A percentile compares a stretch with the other conserved stretches of the same genome.
phyloP scores from a whole-genome alignment of 2,888 invertebrate genomes.

The Leucophenga montana region DNA sequence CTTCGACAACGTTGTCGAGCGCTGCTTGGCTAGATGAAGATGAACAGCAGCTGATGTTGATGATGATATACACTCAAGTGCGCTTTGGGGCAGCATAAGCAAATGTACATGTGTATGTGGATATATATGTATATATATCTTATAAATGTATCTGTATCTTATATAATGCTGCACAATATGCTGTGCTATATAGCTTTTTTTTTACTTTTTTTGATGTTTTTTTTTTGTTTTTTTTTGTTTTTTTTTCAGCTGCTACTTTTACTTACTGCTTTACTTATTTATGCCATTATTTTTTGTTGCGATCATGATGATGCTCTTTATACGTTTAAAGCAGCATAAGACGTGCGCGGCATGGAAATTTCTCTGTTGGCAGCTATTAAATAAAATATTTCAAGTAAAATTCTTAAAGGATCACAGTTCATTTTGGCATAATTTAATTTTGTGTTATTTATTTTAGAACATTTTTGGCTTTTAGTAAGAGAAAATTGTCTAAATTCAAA shows the following conservation, averaged over 20 bases:
- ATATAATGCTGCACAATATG: conserved; percentile 56
- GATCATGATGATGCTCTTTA: conserved; percentile 42
- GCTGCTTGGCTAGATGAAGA: conserved; percentile 50
- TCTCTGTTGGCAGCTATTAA: conserved; percentile 37
- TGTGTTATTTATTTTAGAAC: too few species aligned
- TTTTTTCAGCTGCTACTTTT: conserved; percentile 38
- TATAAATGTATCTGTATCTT: conserved; percentile 19
- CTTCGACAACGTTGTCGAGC: conserved; percentile 20
- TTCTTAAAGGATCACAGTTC: conserved; percentile 1
- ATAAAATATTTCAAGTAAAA: not conserved
- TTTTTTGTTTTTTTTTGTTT: conserved; percentile 7
- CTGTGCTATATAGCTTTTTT: conserved; percentile 31
- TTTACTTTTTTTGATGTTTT: not conserved
- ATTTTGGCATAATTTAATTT: not conserved
- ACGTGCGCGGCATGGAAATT: conserved; percentile 53
- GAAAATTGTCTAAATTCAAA: too few species aligned
- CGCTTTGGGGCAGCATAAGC: conserved; percentile 59
- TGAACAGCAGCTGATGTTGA: conserved; percentile 60
- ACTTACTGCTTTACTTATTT: conserved; percentile 57
- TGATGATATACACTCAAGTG: conserved; percentile 67
- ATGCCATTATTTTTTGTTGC: conserved; percentile 52
- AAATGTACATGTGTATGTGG: conserved; percentile 15
- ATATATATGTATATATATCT: conserved; percentile 12
- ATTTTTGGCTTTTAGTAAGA: too few species aligned
- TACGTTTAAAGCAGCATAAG: conserved; percentile 59